These are phyloP conservation scores for Brenthis hecate DNA, from an alignment of 2,888 invertebrate genomes.

Conservation along the genomic window DNA sequence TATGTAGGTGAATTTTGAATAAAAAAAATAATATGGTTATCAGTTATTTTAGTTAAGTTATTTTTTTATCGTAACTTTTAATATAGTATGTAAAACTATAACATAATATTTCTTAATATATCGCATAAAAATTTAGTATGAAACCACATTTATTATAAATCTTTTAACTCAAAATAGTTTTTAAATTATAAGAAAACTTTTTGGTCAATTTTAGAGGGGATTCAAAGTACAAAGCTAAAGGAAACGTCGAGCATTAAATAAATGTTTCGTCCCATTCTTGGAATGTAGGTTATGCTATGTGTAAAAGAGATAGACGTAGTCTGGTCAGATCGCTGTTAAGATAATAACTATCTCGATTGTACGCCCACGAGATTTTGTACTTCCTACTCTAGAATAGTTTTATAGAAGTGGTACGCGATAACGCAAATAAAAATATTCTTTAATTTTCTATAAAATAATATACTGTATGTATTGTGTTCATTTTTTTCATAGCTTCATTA, in stretches of 20 bases:
- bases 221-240: conserved; percentile 13
- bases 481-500: no score
- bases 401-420: conserved; percentile 14
- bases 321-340: conserved; percentile 54
- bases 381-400: conserved; percentile 46
- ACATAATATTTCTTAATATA: no score
- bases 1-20: no score
- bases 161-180: neutral
- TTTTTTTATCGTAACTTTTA: no score
- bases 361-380: conserved; percentile 58
- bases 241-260: conserved; percentile 26
- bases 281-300: conserved; percentile 46
- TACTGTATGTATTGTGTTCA: no score
- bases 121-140: no score
- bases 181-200: neutral
- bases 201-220: neutral
- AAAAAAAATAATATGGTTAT: no score
- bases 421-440: neutral
- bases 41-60: no score
- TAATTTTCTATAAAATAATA: neutral
- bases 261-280: conserved; percentile 39
- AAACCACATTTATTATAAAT: neutral
- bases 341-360: conserved; percentile 53
- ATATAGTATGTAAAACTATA: no score
- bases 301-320: conserved; percentile 44